Conservation (phyloP, 1,140 invertebrate genomes). For the Drosophila sproati region DNA sequence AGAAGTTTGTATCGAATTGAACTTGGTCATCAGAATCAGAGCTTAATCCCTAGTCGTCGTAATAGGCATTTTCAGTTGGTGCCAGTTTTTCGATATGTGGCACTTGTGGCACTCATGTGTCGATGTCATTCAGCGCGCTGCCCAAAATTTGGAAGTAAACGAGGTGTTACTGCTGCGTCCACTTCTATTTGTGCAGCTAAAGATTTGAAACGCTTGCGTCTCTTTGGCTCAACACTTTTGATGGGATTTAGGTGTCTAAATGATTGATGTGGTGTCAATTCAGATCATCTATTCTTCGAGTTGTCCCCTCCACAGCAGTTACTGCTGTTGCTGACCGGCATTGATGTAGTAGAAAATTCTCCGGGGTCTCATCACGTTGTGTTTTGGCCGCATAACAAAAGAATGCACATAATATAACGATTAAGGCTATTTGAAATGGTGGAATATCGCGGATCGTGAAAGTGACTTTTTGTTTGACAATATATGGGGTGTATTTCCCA, state of each 20-base stretch:
- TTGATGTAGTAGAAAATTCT: too few species aligned
- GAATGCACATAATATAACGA: background rate
- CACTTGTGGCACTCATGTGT: background rate
- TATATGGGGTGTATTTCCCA: background rate
- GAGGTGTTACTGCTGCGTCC: background rate
- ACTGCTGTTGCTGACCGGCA: background rate
- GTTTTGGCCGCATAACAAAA: conserved; percentile 3
- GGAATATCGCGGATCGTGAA: background rate
- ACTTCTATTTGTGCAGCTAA: background rate
- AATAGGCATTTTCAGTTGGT: too few species aligned
- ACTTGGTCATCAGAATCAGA: too few species aligned
- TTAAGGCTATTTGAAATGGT: background rate
- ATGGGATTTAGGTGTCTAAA: conserved; percentile 15
- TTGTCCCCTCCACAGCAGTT: background rate
- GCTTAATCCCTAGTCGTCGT: too few species aligned
- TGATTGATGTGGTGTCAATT: background rate
- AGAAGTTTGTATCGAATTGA: too few species aligned
- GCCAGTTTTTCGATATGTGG: too few species aligned
- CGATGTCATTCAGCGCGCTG: conserved; percentile 32
- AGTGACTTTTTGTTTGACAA: background rate
- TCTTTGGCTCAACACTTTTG: conserved; percentile 21
- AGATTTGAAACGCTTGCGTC: background rate
- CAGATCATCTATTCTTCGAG: background rate
- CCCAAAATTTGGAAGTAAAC: background rate
- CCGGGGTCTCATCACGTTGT: background rate